These are phyloP conservation scores for Apus apus DNA, from an alignment of 2,113 vertebrate species.

Conservation along the genomic window DNA sequence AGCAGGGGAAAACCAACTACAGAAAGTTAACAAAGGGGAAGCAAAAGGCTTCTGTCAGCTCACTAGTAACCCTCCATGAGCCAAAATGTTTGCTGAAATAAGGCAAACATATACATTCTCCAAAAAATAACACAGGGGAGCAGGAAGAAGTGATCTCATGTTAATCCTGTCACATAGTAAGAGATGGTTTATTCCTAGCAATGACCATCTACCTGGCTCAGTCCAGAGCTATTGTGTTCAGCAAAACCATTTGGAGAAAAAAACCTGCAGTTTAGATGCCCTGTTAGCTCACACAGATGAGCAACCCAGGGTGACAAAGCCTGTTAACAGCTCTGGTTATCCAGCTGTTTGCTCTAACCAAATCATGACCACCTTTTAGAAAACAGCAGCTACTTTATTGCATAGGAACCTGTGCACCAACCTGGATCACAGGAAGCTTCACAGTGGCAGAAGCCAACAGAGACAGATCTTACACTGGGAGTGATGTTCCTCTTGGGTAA, in stretches of 20 bases:
- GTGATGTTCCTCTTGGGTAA: background rate
- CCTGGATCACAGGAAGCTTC: background rate
- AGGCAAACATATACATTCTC: background rate
- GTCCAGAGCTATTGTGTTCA: background rate
- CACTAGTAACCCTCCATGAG: background rate
- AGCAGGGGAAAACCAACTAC: background rate
- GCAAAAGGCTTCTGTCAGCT: background rate
- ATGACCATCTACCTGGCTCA: background rate
- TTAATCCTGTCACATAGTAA: background rate
- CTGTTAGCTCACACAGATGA: background rate
- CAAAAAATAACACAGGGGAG: background rate
- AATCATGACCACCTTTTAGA: background rate
- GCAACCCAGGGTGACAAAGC: background rate
- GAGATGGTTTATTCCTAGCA: background rate
- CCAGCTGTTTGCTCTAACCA: background rate
- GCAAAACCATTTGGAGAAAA: background rate
- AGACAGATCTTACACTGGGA: background rate
- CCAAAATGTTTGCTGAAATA: background rate
- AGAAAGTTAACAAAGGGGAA: background rate
- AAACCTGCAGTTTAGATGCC: background rate
- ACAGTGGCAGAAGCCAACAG: background rate
- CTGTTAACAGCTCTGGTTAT: background rate
- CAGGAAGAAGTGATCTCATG: background rate
- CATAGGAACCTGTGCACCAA: background rate
- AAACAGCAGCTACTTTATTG: background rate